A percentile compares a stretch with the other conserved stretches of the same genome.
phyloP scores from a whole-genome alignment of 1,140 invertebrate species.

The Achroia grisella region DNA sequence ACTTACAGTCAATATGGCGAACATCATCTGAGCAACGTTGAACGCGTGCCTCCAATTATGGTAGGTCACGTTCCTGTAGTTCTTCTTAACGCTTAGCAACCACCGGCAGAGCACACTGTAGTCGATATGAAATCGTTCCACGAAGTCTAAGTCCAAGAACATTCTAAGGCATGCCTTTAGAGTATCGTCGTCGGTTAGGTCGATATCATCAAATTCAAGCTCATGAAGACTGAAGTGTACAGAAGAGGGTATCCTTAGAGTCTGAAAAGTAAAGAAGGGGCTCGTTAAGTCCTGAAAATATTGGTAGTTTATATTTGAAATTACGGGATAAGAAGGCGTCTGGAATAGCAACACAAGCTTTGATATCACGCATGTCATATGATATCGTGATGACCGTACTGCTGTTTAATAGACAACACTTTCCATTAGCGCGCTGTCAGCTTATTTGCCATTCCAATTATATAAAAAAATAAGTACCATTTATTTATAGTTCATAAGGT shows the following conservation, averaged over 20 bases:
- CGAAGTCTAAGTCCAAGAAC: constrained; percentile 93
- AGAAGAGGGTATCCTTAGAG: constrained; percentile 85
- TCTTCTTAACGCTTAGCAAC: constrained; percentile 96
- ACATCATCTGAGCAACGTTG: constrained; percentile 98
- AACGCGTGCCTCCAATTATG: constrained; percentile 98
- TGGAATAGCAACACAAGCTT: too few species aligned
- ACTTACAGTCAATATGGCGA: constrained; percentile 90
- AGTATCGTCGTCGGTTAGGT: constrained; percentile 89
- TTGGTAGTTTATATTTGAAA: too few species aligned
- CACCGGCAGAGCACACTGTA: constrained; percentile 92
- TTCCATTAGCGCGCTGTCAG: too few species aligned
- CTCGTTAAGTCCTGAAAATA: too few species aligned
- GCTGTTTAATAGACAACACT: too few species aligned
- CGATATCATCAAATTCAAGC: constrained; percentile 91
- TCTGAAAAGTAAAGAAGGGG: constrained; percentile 58
- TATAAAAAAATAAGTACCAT: too few species aligned
- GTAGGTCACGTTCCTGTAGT: constrained; percentile 96
- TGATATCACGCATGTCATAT: too few species aligned
- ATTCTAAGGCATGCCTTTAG: constrained; percentile 90
- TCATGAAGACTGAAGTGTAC: constrained; percentile 88
- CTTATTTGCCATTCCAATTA: too few species aligned
- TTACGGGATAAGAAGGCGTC: too few species aligned
- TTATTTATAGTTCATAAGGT: too few species aligned
- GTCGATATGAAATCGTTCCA: constrained; percentile 92
- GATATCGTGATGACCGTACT: too few species aligned